These are phyloP conservation scores for Xestia sexstrigata DNA, from an alignment of 2,888 invertebrate genomes.

Conservation along the genomic window DNA sequence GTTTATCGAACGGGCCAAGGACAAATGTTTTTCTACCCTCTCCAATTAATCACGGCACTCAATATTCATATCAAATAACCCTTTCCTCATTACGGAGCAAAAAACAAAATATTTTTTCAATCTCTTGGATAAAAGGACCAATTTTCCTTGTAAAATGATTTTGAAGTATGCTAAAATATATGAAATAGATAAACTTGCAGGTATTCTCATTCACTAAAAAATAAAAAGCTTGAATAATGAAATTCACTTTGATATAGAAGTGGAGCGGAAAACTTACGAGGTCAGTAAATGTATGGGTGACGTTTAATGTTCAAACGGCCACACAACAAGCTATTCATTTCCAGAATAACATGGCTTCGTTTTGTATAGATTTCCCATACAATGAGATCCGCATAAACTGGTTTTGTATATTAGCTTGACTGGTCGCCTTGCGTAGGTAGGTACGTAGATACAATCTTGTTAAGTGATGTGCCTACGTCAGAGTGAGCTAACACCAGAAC, in stretches of 20 bases:
- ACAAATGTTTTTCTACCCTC: slow-evolving; percentile 24
- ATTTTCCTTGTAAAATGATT: slow-evolving; percentile 10
- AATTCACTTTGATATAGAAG: slow-evolving; percentile 36
- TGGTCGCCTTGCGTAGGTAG: background rate
- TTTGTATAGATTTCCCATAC: no score
- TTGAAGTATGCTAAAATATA: slow-evolving; percentile 6
- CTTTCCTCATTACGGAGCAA: slow-evolving; percentile 32
- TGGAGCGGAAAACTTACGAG: slow-evolving; percentile 28
- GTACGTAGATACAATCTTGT: slow-evolving; percentile 15
- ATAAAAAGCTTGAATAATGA: slow-evolving; percentile 30
- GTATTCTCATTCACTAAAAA: background rate
- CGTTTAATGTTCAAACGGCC: slow-evolving; percentile 27
- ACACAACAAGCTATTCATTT: no score
- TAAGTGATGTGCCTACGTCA: slow-evolving; percentile 41
- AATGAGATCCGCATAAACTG: no score
- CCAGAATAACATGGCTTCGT: no score
- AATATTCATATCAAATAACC: slow-evolving; percentile 45
- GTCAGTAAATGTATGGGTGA: slow-evolving; percentile 42
- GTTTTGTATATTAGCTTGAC: no score
- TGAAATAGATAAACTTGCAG: background rate
- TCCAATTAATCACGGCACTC: slow-evolving; percentile 44
- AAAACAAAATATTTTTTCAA: background rate
- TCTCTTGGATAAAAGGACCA: background rate
- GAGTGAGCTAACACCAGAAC: slow-evolving; percentile 41
- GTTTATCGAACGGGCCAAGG: slow-evolving; percentile 44